A percentile compares a stretch with the other conserved stretches of the same genome.
phyloP scores from a whole-genome alignment of 2,797 vertebrate genomes.

The Rhynchonycteris naso region DNA sequence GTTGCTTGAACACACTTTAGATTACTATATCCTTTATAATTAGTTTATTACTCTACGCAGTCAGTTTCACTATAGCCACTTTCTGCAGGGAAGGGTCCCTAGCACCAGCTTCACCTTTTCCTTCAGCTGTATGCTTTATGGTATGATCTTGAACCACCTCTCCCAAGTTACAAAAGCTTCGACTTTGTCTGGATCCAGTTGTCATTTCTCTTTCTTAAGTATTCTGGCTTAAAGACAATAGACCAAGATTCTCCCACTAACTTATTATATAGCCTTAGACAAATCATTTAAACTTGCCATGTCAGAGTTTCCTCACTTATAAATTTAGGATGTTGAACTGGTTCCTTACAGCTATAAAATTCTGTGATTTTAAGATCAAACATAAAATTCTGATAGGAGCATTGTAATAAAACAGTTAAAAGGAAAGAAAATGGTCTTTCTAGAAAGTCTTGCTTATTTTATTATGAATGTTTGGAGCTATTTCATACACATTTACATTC shows the following conservation, averaged over 20 bases:
- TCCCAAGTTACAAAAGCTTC: background rate
- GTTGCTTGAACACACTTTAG: background rate
- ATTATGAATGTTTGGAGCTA: conserved; percentile 45
- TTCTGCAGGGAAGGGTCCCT: background rate
- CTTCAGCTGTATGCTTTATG: background rate
- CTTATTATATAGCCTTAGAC: conserved; percentile 18
- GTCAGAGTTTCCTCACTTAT: conserved; percentile 57
- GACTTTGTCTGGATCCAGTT: background rate
- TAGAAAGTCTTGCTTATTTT: conserved; percentile 68
- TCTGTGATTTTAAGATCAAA: conserved; percentile 77
- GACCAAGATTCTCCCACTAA: conserved; percentile 41
- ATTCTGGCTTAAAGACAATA: conserved; percentile 41
- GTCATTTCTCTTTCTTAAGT: conserved; percentile 52
- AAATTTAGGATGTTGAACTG: conserved; percentile 59
- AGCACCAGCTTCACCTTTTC: background rate
- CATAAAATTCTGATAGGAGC: conserved; percentile 64
- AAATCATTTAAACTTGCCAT: conserved; percentile 67
- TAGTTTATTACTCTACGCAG: background rate
- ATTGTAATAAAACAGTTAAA: conserved; percentile 59
- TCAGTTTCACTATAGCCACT: background rate
- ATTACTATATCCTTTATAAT: background rate
- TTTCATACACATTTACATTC: conserved; percentile 68
- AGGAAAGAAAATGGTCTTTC: conserved; percentile 60
- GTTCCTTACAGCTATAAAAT: conserved; percentile 61
- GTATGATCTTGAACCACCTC: background rate